A percentile compares a stretch with the other conserved stretches of the same genome.
Evolutionary conservation across 2,113 vertebrate species (phyloP).

Genomic region (Coreoperca whiteheadi): DNA sequence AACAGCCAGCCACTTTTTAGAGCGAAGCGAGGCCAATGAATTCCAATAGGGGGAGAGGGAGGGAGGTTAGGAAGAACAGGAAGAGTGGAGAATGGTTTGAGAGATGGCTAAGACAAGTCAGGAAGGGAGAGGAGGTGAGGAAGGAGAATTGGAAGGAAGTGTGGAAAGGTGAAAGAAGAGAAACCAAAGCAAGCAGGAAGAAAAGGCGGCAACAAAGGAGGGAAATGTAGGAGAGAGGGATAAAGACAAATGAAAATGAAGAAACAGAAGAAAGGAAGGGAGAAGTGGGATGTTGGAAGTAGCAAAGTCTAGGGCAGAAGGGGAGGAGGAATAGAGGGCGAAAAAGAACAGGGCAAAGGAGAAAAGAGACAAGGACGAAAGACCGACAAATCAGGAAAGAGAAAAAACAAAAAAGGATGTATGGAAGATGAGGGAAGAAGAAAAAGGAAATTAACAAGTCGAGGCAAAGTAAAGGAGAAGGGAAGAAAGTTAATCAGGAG

Average conservation of each 20-base stretch:
- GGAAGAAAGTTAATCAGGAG: not conserved
- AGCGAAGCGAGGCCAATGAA: not conserved
- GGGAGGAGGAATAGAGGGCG: not conserved
- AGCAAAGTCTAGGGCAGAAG: too few relatives aligned
- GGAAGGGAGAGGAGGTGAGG: not conserved
- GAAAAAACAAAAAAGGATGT: not conserved
- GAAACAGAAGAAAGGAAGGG: not conserved
- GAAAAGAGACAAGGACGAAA: not conserved
- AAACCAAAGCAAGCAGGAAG: not conserved
- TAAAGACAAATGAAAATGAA: not conserved
- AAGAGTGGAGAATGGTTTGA: fast-evolving
- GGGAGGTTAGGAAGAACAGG: not conserved
- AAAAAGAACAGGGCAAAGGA: too few relatives aligned
- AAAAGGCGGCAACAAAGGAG: not conserved
- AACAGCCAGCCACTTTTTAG: constrained; percentile 31
- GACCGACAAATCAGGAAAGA: not conserved
- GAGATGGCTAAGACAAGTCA: not conserved
- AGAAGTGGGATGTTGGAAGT: not conserved
- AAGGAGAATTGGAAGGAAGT: not conserved
- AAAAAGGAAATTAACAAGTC: not conserved
- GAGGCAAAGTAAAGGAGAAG: not conserved
- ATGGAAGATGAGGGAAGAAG: not conserved
- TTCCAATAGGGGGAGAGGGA: constrained; percentile 31
- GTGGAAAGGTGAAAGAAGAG: not conserved
- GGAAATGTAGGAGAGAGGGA: not conserved